Evolutionary conservation across 2,797 vertebrate genomes (phyloP), one percentile per base, ranked within the genome.

Genomic region (Pipistrellus nathusii): DNA sequence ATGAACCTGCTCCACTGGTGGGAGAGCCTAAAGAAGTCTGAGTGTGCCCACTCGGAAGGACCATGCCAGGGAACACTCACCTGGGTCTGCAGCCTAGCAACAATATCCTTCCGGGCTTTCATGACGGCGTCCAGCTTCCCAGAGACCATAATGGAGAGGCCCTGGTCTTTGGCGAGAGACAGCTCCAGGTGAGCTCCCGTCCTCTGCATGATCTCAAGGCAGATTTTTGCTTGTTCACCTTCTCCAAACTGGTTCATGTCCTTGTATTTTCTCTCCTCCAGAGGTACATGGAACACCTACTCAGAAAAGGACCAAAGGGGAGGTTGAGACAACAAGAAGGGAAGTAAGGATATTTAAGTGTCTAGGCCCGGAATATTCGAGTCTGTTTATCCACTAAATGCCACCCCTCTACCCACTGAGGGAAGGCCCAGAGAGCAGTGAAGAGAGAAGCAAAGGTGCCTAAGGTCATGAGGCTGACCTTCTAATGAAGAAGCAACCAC

Each of bases 181-280:
- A 99, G 98, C 98, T 99, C 99, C 97, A 99, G 98, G 96, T 99
- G 99, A 96, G 99, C 99, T 82, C 99, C 99, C 0, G 99, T 99
- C 98, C 99, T 99, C 95, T 99, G 99, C 99, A 99, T 99, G 98
- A 99, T 99, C 98, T 99, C 99, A 75, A 99, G 99, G 97, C 99
- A 99, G 98, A 99, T 99, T 98, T 99, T 99, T 3, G 99, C 99
- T 98, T 99, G 99, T 92, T 99, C 99, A 25, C 99, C 99, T 98
- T 99, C 99, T 97, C 99, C 99, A 97, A 99, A 99, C 98, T 99
- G 99, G 98, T 99, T 99, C 98, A 99, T 99, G 98, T 99, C 99
- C 98, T 99, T 99, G 98, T 99, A 99, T 95, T 99, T 99, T 97
- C 99, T 99, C 98, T 99, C 99, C 96, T 99, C 99, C 98, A 99